Evolutionary conservation across 2,113 vertebrate species (phyloP).

Genomic region (Chlamydotis undulata): DNA sequence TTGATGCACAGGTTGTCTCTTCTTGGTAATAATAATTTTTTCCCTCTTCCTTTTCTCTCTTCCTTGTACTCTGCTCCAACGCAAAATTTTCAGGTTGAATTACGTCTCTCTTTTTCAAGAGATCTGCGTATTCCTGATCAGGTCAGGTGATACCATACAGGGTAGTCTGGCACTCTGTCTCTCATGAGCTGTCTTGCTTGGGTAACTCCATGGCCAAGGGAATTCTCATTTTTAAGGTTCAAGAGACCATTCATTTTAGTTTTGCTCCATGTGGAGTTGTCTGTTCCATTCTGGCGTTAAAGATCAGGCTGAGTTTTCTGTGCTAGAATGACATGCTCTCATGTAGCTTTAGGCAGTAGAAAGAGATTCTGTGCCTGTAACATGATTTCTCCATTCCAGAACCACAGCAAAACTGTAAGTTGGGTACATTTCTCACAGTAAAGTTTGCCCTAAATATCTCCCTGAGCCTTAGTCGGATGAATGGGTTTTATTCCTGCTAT

Average conservation of each 20-base stretch:
- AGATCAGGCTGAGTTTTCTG: not conserved
- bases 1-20: not conserved
- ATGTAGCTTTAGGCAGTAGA: not conserved
- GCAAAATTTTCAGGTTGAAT: not conserved
- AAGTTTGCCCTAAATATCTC: not conserved
- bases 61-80: not conserved
- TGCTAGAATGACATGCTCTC: not conserved
- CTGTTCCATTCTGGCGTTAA: not conserved
- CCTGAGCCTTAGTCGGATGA: not conserved
- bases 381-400: not conserved
- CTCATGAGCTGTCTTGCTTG: not conserved
- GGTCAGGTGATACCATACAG: not conserved
- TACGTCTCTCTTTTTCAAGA: not conserved
- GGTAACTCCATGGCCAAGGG: not conserved
- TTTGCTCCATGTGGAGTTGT: not conserved
- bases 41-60: not conserved
- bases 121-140: not conserved
- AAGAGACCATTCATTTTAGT: not conserved
- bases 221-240: not conserved
- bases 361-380: not conserved
- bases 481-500: not conserved
- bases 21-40: not conserved
- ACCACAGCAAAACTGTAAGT: not conserved
- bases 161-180: not conserved
- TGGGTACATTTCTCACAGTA: not conserved